A percentile compares a stretch with the other conserved stretches of the same genome.
These are phyloP conservation scores for Heteractis magnifica DNA, from an alignment of 92 coral and sea anemone species.

Conservation along the genomic window DNA sequence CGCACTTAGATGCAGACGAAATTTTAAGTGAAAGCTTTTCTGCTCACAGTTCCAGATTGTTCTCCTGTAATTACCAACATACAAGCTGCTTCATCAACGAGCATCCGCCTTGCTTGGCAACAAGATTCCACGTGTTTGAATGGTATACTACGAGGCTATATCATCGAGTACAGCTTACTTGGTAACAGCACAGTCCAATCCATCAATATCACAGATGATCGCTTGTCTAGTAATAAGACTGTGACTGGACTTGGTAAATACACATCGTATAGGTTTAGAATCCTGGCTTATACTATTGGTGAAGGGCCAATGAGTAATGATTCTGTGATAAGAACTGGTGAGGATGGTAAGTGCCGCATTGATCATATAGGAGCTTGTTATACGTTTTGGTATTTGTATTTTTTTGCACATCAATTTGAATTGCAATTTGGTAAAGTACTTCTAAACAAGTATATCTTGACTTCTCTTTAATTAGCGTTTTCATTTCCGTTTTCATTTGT, in stretches of 20 bases:
- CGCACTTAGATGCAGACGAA: too few species aligned
- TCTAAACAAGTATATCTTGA: too few species aligned
- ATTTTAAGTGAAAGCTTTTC: too few species aligned
- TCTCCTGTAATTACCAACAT: background rate
- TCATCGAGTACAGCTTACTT: background rate
- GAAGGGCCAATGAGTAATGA: background rate
- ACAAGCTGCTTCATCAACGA: background rate
- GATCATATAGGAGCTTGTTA: too few species aligned
- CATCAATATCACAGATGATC: conserved; percentile 2
- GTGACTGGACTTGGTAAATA: background rate
- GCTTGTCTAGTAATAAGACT: background rate
- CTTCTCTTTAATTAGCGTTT: too few species aligned
- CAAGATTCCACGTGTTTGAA: background rate
- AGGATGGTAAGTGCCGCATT: background rate
- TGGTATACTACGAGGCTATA: background rate
- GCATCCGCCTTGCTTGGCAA: conserved; percentile 1
- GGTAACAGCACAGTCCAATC: background rate
- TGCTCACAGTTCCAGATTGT: conserved; percentile 1
- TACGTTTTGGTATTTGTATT: too few species aligned
- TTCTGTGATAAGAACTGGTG: background rate
- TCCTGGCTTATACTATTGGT: conserved; percentile 3
- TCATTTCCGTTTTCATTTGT: too few species aligned
- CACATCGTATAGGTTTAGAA: background rate
- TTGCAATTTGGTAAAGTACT: too few species aligned
- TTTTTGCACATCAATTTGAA: too few species aligned